These are phyloP conservation scores for Cerceris ruficornis DNA, from an alignment of 2,888 invertebrate species.

Conservation along the genomic window DNA sequence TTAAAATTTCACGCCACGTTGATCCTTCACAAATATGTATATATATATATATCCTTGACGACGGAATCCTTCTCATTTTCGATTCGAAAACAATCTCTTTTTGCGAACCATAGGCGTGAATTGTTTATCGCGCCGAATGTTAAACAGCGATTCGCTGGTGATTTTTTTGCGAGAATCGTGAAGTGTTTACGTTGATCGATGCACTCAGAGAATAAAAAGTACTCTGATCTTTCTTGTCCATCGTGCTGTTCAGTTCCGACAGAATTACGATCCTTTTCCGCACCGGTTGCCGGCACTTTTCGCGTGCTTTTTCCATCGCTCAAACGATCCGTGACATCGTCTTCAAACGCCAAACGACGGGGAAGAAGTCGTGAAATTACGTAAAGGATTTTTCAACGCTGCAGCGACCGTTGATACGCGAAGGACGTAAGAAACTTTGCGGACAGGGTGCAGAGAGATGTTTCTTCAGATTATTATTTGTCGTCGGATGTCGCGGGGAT, in stretches of 20 bases:
- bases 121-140: too few relatives aligned
- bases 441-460: constrained; percentile 19
- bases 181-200: too few relatives aligned
- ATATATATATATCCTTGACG: neutral
- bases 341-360: constrained; percentile 18
- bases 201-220: too few relatives aligned
- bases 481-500: neutral
- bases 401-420: constrained; percentile 20
- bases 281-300: neutral
- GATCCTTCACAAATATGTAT: neutral
- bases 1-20: constrained; percentile 11
- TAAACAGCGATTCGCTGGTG: too few relatives aligned
- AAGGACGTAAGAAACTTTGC: constrained; percentile 13
- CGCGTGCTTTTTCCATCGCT: neutral
- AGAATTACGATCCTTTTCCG: too few relatives aligned
- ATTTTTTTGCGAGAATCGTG: too few relatives aligned
- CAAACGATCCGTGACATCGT: constrained; percentile 5
- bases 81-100: constrained; percentile 12
- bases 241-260: too few relatives aligned
- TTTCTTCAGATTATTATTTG: constrained; percentile 10
- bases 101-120: neutral
- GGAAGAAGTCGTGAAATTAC: constrained; percentile 23
- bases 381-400: constrained; percentile 20
- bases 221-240: too few relatives aligned
- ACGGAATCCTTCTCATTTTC: neutral